phyloP scores from a whole-genome alignment of 2,888 invertebrate genomes.

The Ophioninae sp. region DNA sequence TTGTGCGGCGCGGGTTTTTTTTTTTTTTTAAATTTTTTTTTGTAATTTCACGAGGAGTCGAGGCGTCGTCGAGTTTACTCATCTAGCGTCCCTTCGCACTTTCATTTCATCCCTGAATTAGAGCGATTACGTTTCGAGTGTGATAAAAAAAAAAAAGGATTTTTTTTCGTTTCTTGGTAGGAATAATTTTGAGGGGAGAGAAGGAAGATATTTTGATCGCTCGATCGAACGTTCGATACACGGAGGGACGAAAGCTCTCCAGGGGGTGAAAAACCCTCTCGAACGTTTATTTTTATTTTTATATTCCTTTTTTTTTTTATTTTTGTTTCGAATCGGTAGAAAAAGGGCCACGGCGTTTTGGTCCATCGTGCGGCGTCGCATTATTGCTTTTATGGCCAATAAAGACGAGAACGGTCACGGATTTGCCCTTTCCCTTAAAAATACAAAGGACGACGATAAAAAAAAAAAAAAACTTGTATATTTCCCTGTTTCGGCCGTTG shows the following conservation, averaged over 20 bases:
- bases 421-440: slow-evolving; percentile 60
- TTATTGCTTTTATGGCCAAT: slow-evolving; percentile 81
- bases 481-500: slow-evolving; percentile 29
- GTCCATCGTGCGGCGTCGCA: slow-evolving; percentile 75
- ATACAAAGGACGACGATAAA: slow-evolving; percentile 30
- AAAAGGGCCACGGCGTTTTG: slow-evolving; percentile 70
- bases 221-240: slow-evolving; percentile 35
- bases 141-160: slow-evolving; percentile 5
- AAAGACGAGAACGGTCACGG: slow-evolving; percentile 74
- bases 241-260: slow-evolving; percentile 49
- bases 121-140: slow-evolving; percentile 57
- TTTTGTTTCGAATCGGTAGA: slow-evolving; percentile 72
- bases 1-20: slow-evolving; percentile 28
- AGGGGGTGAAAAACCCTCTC: slow-evolving; percentile 18
- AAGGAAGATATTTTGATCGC: slow-evolving; percentile 37
- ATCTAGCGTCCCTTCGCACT: slow-evolving; percentile 64
- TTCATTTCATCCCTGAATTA: slow-evolving; percentile 64
- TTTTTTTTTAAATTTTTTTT: slow-evolving; percentile 10
- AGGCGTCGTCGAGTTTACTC: slow-evolving; percentile 76
- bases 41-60: slow-evolving; percentile 71
- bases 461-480: slow-evolving; percentile 52
- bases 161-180: slow-evolving; percentile 35
- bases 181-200: slow-evolving; percentile 3
- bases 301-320: slow-evolving; percentile 23
- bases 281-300: slow-evolving; percentile 2